Base-by-base conservation (phyloP, 92 coral and sea anemone genomes). In the Pocillopora grandis region DNA sequence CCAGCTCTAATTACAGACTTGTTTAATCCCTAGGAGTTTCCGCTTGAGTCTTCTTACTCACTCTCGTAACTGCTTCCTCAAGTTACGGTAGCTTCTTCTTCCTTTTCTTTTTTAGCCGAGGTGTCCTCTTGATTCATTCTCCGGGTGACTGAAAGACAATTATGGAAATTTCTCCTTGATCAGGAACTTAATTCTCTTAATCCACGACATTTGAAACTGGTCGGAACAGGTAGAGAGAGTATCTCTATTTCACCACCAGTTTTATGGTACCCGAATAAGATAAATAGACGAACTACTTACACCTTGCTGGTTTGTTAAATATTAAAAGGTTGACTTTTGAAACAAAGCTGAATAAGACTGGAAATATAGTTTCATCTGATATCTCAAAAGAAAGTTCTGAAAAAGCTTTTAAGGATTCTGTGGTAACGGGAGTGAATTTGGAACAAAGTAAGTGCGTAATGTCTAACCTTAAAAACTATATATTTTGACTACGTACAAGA, bases 191-290 rank as follows among this genome's bases (percentile, higher is more conserved):
- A 59, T 81, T 81, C 85, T 59, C 58, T 36, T 36, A 35, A 35
- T 16, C 13, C 16, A 19, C 48, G 8, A 7, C 77, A 17, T 70
- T 17, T 31, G 9, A 80, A 70, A 42, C 6, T 55, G 19, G 7
- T 35, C 23, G 69, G 20, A 71, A 81, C 12, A 14, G 55, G 57
- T 59, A 12, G 2, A 67, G 85, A 81, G 85, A 81, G 36, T 33
- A 70, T 10, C 10, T 0, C 42, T 70, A 56, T 59, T 71, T n/a
- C 7, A 14, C 14, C 37, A 71, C 78, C 85, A 36, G 85, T 71
- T 42, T 7, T 72, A 71, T 81, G 85, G 85, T 81, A 81, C 85
- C 85, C n/a, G 85, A 55, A 55, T 35, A 62, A 18, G 20, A 80
- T 36, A 72, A 81, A 71, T 62, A 59, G 77, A 66, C 20, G 62